These are phyloP conservation scores for Cepaea hortensis DNA, from an alignment of 2,888 invertebrate species.

Conservation along the genomic window DNA sequence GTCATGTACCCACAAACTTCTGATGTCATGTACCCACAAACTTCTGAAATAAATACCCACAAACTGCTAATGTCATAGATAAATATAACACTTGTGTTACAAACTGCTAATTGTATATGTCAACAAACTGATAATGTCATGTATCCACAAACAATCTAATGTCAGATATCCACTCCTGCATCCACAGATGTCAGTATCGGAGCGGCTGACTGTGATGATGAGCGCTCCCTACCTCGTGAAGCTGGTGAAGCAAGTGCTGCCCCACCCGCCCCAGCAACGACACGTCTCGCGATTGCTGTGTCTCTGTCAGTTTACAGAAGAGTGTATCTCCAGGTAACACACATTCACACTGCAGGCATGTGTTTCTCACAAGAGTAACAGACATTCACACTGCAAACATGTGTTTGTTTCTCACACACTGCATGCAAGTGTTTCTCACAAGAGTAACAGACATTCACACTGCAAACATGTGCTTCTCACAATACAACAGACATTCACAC, in stretches of 20 bases:
- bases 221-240: slow-evolving; percentile 60
- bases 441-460: background rate
- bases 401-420: too few species aligned
- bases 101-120: too few species aligned
- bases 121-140: too few species aligned
- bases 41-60: too few species aligned
- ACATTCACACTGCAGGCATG: background rate
- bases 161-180: background rate
- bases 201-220: slow-evolving; percentile 65
- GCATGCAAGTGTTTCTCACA: too few species aligned
- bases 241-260: slow-evolving; percentile 52
- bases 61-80: too few species aligned
- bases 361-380: too few species aligned
- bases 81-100: too few species aligned
- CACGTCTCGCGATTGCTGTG: slow-evolving; percentile 44
- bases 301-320: slow-evolving; percentile 53
- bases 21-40: too few species aligned
- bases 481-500: background rate
- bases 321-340: slow-evolving; percentile 40
- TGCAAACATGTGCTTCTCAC: background rate
- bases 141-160: too few species aligned
- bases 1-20: too few species aligned
- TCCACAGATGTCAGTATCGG: slow-evolving; percentile 61
- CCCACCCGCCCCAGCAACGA: slow-evolving; percentile 57
- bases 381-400: background rate